Conservation (phyloP, 2,797 vertebrate species). For the Coregonus ussuriensis region DNA sequence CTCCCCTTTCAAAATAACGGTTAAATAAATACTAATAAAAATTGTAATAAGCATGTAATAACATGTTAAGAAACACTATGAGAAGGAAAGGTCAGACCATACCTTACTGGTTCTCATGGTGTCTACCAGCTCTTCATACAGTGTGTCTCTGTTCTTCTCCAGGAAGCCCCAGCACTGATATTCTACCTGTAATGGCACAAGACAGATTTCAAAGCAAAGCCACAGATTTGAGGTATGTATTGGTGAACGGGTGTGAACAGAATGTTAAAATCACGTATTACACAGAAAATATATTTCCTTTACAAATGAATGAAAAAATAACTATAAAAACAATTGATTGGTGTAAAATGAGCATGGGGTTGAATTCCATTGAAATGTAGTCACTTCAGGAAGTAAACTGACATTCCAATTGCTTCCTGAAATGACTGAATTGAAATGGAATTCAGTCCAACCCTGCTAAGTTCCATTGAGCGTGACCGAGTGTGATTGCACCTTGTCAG, state of each 20-base stretch:
- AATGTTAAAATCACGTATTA: background rate
- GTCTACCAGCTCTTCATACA: slow-evolving; percentile 90
- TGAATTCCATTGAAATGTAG: too few relatives aligned
- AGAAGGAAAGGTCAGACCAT: slow-evolving; percentile 39
- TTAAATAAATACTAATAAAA: too few relatives aligned
- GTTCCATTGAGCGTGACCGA: too few relatives aligned
- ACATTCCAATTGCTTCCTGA: too few relatives aligned
- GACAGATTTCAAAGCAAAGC: background rate
- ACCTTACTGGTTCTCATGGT: slow-evolving; percentile 91
- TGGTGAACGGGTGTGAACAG: background rate
- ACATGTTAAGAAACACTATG: background rate
- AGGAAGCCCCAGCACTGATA: slow-evolving; percentile 95
- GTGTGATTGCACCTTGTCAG: slow-evolving; percentile 86
- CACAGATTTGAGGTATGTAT: background rate
- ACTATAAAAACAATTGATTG: too few relatives aligned
- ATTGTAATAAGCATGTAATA: background rate
- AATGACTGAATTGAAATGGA: too few relatives aligned
- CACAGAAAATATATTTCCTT: too few relatives aligned
- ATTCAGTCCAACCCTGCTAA: too few relatives aligned
- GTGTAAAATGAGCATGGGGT: too few relatives aligned
- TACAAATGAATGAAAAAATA: too few relatives aligned
- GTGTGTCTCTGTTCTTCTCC: slow-evolving; percentile 96
- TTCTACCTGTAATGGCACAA: slow-evolving; percentile 82
- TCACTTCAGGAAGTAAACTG: too few relatives aligned
- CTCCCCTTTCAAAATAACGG: too few relatives aligned